Percentiles rank a stretch among this genome's conserved stretches.
phyloP scores from a whole-genome alignment of 2,797 vertebrate species.

The Podarcis lilfordi region DNA sequence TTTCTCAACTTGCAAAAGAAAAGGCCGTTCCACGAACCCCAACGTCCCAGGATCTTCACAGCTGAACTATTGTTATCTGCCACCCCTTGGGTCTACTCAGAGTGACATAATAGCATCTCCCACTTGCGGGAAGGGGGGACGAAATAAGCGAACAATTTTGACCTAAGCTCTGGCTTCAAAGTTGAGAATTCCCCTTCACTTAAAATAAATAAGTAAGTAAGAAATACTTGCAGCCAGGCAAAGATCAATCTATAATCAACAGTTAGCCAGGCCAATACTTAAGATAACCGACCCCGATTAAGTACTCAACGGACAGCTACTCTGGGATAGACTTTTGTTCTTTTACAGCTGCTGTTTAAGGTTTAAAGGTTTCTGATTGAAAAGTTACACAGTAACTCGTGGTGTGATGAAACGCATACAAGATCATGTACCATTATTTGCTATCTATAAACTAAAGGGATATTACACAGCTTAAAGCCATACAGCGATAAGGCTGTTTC shows the following conservation, averaged over 20 bases:
- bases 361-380: constrained; percentile 65
- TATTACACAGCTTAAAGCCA: constrained; percentile 43
- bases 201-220: no score
- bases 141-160: background rate
- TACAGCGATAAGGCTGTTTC: constrained; percentile 23
- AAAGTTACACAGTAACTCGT: constrained; percentile 64
- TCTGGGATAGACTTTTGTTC: background rate
- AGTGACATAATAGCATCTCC: no score
- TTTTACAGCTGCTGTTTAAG: constrained; percentile 27
- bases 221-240: background rate
- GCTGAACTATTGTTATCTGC: background rate
- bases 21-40: fast-evolving
- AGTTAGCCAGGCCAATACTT: constrained; percentile 22
- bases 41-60: background rate
- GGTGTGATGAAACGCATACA: constrained; percentile 43
- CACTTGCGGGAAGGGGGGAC: background rate
- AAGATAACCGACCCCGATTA: constrained; percentile 47
- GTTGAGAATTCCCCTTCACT: background rate
- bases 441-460: constrained; percentile 27
- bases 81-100: no score
- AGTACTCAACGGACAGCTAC: constrained; percentile 9
- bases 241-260: constrained; percentile 15
- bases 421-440: constrained; percentile 6
- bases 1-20: background rate
- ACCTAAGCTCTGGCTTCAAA: background rate